Base-by-base conservation (phyloP, 1,140 invertebrate genomes). In the Thaumatotibia leucotreta region DNA sequence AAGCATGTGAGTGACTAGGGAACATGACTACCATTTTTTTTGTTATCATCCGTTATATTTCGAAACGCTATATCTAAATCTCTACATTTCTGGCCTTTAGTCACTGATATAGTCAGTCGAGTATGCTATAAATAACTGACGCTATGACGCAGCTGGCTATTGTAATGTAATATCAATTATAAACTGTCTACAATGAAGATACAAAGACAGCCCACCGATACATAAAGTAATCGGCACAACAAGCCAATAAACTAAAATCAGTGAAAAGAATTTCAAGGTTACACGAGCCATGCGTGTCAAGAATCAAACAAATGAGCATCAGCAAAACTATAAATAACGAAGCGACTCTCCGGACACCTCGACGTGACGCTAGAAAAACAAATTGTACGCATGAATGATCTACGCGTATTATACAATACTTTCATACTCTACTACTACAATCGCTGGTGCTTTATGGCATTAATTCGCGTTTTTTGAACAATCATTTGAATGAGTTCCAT, bases 311-410 rank as follows among this genome's bases (percentile, higher is more conserved):
- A 20, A 45, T 20, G 39, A 20, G 5, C 17, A 64, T 33, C 8
- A 27, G 45, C 14, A 61, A 64, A 39, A 20, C n/a, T 29, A 65
- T 58, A 58, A 24, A 11, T 54, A 68, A 68, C 4, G 14, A 63
- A 17, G 14, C 14, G 31, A 14, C 32, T 49, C 32, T 63, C 35
- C n/a, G 1, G 39, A 63, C 20, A 17, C 6, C n/a, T n/a, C n/a
- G n/a, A n/a, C n/a, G 33, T n/a, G 33, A 1, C 33, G 33, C 2
- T 29, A 29, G 27, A 29, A 29, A 29, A 29, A 2, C 6, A 29
- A 4, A 4, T 29, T 29, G 27, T 29, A 6, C 6, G n/a, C n/a
- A 6, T 29, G 27, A 29, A 29, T 29, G 27, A 29, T 4, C 27
- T 32, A 32, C 10, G n/a, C 10, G 14, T 9, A 14, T 14, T 39